phyloP scores from a whole-genome alignment of 2,113 vertebrate species.

The Gymnorhina tibicen region DNA sequence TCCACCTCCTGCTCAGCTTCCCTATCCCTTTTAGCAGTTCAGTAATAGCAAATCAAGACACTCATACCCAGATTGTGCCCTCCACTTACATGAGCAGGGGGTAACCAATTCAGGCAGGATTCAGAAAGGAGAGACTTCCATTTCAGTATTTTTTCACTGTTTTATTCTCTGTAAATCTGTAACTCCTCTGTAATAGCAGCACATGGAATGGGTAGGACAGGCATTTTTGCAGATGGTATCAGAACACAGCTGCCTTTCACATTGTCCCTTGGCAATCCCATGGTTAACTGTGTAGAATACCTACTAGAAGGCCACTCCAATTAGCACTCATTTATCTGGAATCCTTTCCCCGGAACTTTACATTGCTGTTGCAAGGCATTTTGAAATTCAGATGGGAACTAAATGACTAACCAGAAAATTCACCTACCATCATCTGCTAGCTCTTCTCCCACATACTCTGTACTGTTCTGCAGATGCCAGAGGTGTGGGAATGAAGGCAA shows the following conservation, averaged over 20 bases:
- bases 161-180: conserved; percentile 7
- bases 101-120: conserved; percentile 37
- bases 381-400: conserved; percentile 38
- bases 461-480: neutral
- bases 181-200: neutral
- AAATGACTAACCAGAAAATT: conserved; percentile 16
- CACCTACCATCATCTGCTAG: neutral
- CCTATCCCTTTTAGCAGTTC: conserved; percentile 6
- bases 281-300: conserved; percentile 32
- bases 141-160: neutral
- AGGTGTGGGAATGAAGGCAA: neutral
- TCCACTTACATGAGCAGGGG: conserved; percentile 33
- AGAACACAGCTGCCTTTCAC: conserved; percentile 21
- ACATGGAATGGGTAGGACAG: neutral
- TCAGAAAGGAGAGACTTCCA: conserved; percentile 3
- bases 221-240: conserved; percentile 38
- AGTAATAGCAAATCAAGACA: conserved; percentile 53
- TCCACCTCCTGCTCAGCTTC: conserved; percentile 54
- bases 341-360: conserved; percentile 31
- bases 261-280: neutral
- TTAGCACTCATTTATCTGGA: conserved; percentile 40
- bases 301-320: conserved; percentile 45
- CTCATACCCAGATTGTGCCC: conserved; percentile 28
- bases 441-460: neutral
- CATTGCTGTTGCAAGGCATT: neutral